Evolutionary conservation across 1,140 invertebrate species (phyloP).

Genomic region (Drosophila pandora): DNA sequence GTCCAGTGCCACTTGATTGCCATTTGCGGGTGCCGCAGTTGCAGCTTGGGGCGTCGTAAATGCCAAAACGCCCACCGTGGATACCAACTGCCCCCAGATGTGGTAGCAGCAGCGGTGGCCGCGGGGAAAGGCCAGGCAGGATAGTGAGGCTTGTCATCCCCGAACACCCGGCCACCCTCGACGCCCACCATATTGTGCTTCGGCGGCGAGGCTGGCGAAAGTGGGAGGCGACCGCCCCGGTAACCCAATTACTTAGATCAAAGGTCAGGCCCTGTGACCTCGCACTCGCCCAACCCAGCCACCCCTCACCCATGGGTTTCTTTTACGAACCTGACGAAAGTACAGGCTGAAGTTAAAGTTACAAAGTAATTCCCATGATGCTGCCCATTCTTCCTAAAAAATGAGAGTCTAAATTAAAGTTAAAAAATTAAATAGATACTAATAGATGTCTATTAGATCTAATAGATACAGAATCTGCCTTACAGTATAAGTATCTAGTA

Average conservation of each 20-base stretch:
- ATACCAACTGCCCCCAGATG: conserved; percentile 14
- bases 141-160: too few relatives aligned
- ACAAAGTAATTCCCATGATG: too few relatives aligned
- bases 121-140: background rate
- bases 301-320: too few relatives aligned
- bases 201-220: background rate
- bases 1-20: background rate
- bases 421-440: too few relatives aligned
- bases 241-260: conserved; percentile 60
- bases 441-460: too few relatives aligned
- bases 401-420: too few relatives aligned
- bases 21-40: background rate
- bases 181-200: too few relatives aligned
- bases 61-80: conserved; percentile 25
- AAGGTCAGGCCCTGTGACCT: conserved; percentile 29
- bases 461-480: too few relatives aligned
- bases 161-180: background rate
- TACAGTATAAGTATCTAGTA: too few relatives aligned
- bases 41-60: conserved; percentile 13
- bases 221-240: conserved; percentile 28
- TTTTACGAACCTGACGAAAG: too few relatives aligned
- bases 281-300: background rate
- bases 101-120: conserved; percentile 1
- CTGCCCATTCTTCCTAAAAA: too few relatives aligned
- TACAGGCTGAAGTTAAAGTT: too few relatives aligned